Evolutionary conservation across 2,113 vertebrate species (phyloP).

Genomic region (Marcusenius ussheri): DNA sequence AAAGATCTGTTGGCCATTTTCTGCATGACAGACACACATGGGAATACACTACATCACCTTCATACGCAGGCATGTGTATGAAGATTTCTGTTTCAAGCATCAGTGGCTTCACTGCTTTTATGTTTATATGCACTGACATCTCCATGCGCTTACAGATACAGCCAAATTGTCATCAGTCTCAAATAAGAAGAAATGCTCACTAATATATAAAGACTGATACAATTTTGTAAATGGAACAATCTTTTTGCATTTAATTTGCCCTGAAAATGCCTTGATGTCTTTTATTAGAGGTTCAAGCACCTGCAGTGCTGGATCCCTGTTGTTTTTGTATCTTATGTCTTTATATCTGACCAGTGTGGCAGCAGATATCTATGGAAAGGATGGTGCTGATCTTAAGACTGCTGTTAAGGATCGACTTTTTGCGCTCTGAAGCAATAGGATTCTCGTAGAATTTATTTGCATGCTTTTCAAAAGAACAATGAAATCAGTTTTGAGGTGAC

Average conservation of each 20-base stretch:
- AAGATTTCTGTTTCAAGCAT: neutral
- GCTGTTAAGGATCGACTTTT: neutral
- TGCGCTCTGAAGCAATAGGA: neutral
- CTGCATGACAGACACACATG: neutral
- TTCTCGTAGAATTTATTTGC: neutral
- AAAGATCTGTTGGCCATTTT: neutral
- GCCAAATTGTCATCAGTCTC: slow-evolving; percentile 14
- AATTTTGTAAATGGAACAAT: neutral
- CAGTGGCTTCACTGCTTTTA: neutral
- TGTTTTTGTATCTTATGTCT: neutral
- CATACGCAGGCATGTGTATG: slow-evolving; percentile 6
- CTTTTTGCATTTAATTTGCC: neutral
- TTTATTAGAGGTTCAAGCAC: neutral
- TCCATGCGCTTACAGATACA: neutral
- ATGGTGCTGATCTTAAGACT: neutral
- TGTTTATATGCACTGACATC: neutral
- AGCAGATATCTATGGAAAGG: neutral
- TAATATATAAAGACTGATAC: neutral
- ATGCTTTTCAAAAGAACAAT: neutral
- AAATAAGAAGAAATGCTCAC: neutral
- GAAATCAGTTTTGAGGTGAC: neutral
- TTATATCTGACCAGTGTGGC: neutral
- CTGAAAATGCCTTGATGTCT: neutral
- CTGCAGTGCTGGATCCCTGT: neutral
- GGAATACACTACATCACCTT: neutral